These are phyloP conservation scores for Candoia aspera DNA, from an alignment of 2,113 vertebrate species.

Conservation along the genomic window DNA sequence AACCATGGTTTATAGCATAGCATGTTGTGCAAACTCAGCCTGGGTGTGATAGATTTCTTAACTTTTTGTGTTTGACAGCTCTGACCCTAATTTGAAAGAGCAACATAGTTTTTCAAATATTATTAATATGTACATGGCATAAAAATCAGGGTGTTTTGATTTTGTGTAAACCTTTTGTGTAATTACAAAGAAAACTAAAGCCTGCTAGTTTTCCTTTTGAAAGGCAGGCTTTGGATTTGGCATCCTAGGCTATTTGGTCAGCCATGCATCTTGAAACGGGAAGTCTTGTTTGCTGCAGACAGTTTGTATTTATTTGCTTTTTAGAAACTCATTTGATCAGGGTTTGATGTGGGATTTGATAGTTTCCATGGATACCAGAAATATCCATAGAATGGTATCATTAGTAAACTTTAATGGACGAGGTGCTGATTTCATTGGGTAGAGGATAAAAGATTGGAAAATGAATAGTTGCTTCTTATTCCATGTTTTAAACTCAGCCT, in stretches of 20 bases:
- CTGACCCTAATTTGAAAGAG: conserved; percentile 16
- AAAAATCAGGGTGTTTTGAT: conserved; percentile 6
- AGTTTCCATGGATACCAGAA: conserved; percentile 20
- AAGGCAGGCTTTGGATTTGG: conserved; percentile 1
- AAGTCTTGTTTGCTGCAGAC: background rate
- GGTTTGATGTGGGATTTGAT: conserved; percentile 3
- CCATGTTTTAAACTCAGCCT: background rate
- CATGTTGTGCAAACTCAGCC: background rate
- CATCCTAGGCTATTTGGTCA: background rate
- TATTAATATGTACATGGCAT: background rate
- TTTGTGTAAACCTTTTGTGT: background rate
- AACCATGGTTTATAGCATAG: too few species aligned
- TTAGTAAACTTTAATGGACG: background rate
- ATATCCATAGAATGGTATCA: background rate
- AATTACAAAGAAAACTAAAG: background rate
- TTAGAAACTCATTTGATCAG: background rate
- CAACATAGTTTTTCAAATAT: background rate
- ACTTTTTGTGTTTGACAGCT: background rate
- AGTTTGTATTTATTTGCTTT: conserved; percentile 22
- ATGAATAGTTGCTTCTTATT: background rate
- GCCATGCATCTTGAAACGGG: background rate
- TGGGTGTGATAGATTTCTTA: background rate
- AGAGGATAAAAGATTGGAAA: conserved; percentile 6
- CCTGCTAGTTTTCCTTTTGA: background rate
- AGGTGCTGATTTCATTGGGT: background rate